Evolutionary conservation across 2,888 invertebrate genomes (phyloP).

Genomic region (Ommatoiulus sabulosus): DNA sequence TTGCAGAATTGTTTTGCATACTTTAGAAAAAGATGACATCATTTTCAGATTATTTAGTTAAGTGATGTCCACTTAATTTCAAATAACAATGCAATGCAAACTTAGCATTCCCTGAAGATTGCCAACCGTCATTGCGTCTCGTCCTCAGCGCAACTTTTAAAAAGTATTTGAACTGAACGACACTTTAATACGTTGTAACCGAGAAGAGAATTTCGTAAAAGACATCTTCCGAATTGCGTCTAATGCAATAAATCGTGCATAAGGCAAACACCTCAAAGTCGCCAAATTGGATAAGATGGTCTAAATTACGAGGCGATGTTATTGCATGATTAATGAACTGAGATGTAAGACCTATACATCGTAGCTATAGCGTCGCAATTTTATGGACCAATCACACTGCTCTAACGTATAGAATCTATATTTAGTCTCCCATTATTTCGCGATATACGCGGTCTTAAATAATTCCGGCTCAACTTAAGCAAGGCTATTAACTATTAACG

Average conservation of each 20-base stretch:
- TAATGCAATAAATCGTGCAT: not conserved
- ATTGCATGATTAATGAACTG: slow-evolving; percentile 19
- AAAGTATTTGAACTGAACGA: no score
- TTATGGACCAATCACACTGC: not conserved
- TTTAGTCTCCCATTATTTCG: not conserved
- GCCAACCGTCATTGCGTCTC: no score
- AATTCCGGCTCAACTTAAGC: not conserved
- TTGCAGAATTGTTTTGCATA: no score
- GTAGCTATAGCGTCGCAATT: no score
- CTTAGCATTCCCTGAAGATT: no score
- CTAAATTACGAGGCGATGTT: slow-evolving; percentile 16
- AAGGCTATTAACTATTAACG: slow-evolving; percentile 21
- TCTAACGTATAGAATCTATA: not conserved
- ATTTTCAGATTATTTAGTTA: no score
- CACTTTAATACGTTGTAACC: no score
- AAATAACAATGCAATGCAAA: no score
- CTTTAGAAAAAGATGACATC: no score
- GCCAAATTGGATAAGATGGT: not conserved
- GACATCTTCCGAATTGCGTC: not conserved
- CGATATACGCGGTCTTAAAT: not conserved
- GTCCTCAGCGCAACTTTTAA: no score
- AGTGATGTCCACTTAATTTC: no score
- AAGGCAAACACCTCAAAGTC: not conserved
- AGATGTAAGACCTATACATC: not conserved
- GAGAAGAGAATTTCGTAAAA: no score